Percentiles rank a stretch among this genome's conserved stretches.
These are phyloP conservation scores for Chironomus striatipennis DNA, from an alignment of 1,140 invertebrate genomes.

Conservation along the genomic window DNA sequence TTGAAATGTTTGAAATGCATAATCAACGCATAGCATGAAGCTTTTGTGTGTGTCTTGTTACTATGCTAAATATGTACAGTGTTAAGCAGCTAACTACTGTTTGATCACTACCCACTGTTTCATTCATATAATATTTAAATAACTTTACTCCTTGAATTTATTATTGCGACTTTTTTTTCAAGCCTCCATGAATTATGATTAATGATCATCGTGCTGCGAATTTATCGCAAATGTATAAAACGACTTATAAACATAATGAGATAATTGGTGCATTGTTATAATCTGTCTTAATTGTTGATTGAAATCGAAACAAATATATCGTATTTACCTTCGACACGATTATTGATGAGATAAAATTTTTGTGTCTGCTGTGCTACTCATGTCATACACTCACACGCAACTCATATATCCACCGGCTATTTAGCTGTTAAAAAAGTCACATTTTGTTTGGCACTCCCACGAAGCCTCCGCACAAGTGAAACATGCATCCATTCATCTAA, in stretches of 20 bases:
- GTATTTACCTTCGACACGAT: no score
- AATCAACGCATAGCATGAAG: neutral
- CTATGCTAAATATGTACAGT: no score
- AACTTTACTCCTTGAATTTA: neutral
- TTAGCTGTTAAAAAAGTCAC: no score
- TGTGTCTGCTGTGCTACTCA: neutral
- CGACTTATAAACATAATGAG: neutral
- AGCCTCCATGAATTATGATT: neutral
- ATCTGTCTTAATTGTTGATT: no score
- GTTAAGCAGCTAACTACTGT: neutral
- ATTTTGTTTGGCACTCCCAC: neutral
- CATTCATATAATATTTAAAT: neutral
- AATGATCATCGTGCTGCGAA: neutral
- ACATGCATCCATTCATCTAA: neutral
- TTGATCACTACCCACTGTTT: neutral
- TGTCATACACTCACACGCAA: neutral
- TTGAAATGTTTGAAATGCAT: slow-evolving; percentile 17
- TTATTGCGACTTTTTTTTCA: no score
- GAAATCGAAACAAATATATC: no score
- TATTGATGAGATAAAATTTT: no score
- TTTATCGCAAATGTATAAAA: no score
- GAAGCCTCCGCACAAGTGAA: neutral
- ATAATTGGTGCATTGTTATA: neutral
- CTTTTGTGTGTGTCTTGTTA: neutral
- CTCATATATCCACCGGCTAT: neutral